These are phyloP conservation scores for Sebastolobus altivelis DNA, from an alignment of 2,797 vertebrate species.

Conservation along the genomic window DNA sequence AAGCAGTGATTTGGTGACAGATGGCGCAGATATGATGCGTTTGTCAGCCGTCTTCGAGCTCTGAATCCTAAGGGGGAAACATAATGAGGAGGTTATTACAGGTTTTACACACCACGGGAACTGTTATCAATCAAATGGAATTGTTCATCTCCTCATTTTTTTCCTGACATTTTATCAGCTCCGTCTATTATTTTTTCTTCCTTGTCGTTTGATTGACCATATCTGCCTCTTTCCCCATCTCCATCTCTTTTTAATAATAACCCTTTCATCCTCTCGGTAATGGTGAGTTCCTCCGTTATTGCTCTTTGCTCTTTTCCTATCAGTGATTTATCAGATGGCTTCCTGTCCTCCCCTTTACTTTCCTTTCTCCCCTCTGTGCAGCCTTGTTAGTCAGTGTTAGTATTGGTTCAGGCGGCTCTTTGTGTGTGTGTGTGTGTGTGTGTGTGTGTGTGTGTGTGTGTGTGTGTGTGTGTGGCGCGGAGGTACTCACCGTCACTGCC, in stretches of 20 bases:
- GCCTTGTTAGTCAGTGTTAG: slow-evolving; percentile 52
- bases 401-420: slow-evolving; percentile 47
- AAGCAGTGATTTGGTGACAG: slow-evolving; percentile 67
- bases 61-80: slow-evolving; percentile 40
- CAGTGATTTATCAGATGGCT: slow-evolving; percentile 55
- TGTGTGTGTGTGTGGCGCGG: no score
- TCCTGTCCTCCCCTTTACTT: slow-evolving; percentile 27
- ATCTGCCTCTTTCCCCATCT: slow-evolving; percentile 34
- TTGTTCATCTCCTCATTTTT: slow-evolving; percentile 32
- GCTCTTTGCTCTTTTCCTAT: slow-evolving; percentile 42
- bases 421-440: no score
- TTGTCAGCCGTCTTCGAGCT: slow-evolving; percentile 52
- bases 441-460: no score
- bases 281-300: slow-evolving; percentile 37
- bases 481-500: slow-evolving; percentile 46
- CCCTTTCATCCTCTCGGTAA: slow-evolving; percentile 19
- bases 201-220: slow-evolving; percentile 27
- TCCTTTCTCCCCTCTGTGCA: slow-evolving; percentile 26
- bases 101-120: slow-evolving; percentile 33
- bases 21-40: slow-evolving; percentile 66
- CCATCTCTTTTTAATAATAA: slow-evolving; percentile 44
- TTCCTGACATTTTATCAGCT: slow-evolving; percentile 20
- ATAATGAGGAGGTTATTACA: slow-evolving; percentile 60
- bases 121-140: slow-evolving; percentile 54
- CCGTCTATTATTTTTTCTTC: not conserved